phyloP scores from a whole-genome alignment of 2,888 invertebrate genomes.

The Drosophila kuntzei region DNA sequence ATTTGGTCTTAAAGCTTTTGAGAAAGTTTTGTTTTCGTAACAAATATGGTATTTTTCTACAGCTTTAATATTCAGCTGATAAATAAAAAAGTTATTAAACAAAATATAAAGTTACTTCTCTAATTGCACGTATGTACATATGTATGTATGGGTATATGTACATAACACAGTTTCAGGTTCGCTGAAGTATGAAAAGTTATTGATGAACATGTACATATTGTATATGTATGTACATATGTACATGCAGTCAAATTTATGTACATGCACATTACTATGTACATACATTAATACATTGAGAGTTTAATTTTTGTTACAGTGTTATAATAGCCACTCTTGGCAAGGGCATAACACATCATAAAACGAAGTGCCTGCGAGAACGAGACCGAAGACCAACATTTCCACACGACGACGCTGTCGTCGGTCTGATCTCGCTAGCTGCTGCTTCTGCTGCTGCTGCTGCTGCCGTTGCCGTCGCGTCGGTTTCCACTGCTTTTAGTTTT shows the following conservation, averaged over 20 bases:
- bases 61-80: background rate
- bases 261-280: constrained; percentile 8
- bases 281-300: constrained; percentile 21
- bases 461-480: constrained; percentile 18
- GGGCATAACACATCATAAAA: constrained; percentile 62
- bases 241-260: constrained; percentile 5
- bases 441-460: constrained; percentile 5
- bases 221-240: background rate
- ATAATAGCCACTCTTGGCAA: constrained; percentile 55
- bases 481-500: constrained; percentile 49
- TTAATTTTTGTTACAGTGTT: constrained; percentile 53
- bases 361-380: constrained; percentile 57
- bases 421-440: constrained; percentile 47
- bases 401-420: constrained; percentile 34
- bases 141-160: background rate
- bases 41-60: background rate
- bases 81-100: background rate
- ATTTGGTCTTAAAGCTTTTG: too few relatives aligned
- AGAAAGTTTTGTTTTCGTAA: background rate
- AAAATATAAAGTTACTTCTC: background rate
- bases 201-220: constrained; percentile 6
- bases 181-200: background rate
- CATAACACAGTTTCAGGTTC: background rate
- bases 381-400: constrained; percentile 42
- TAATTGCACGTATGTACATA: background rate